phyloP scores from a whole-genome alignment of 2,888 invertebrate genomes.

The Stenolophus ochropezus region DNA sequence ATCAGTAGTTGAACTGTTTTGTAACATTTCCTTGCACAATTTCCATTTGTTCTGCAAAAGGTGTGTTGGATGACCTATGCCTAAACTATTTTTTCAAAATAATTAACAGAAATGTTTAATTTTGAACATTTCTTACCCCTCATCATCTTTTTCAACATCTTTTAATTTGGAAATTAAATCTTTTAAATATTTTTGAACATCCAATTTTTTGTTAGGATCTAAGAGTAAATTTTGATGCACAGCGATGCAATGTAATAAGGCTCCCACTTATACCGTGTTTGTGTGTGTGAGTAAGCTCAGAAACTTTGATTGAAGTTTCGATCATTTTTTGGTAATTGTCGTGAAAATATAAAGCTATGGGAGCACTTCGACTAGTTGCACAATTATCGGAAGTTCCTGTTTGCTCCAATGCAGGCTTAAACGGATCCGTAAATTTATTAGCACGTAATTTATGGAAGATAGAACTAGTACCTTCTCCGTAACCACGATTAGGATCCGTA shows the following conservation, averaged over 20 bases:
- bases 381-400: slow-evolving; percentile 86
- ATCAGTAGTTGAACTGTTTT: slow-evolving; percentile 71
- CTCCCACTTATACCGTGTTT: slow-evolving; percentile 76
- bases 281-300: slow-evolving; percentile 80
- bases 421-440: slow-evolving; percentile 76
- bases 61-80: slow-evolving; percentile 70
- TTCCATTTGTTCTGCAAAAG: slow-evolving; percentile 76
- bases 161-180: slow-evolving; percentile 76
- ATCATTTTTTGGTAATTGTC: slow-evolving; percentile 74
- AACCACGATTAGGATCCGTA: slow-evolving; percentile 78
- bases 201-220: slow-evolving; percentile 73
- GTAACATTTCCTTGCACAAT: slow-evolving; percentile 74
- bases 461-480: slow-evolving; percentile 77
- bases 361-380: slow-evolving; percentile 84
- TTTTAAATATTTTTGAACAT: slow-evolving; percentile 74
- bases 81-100: slow-evolving; percentile 66
- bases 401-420: slow-evolving; percentile 79
- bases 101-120: not conserved
- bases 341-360: slow-evolving; percentile 79
- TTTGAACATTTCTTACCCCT: slow-evolving; percentile 69
- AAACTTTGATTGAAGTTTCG: slow-evolving; percentile 73
- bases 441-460: slow-evolving; percentile 76
- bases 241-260: slow-evolving; percentile 77
- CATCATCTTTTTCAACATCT: slow-evolving; percentile 72
- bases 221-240: slow-evolving; percentile 75